Evolutionary conservation across 2,888 invertebrate genomes (phyloP), one percentile per base, ranked within the genome.

Genomic region (Chromoteleia sp.): DNA sequence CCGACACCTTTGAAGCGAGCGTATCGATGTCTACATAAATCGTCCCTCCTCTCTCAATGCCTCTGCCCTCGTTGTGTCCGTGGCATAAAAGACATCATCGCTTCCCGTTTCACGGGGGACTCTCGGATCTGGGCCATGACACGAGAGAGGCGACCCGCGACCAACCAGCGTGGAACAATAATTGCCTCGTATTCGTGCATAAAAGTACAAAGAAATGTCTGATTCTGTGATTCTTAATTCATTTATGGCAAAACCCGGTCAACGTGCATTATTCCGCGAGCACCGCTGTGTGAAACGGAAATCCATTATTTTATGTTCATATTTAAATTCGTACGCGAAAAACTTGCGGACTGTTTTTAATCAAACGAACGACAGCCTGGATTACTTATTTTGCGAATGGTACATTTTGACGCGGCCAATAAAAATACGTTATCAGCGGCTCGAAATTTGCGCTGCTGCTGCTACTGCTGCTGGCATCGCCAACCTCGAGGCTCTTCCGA

Each of bases 101-200:
- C 75, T 75, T 75, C 65, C 75, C 75, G 75, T 58, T 56, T 58
- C 36, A 63, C 30, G 58, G 65, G 68, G 61, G 54, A 67, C 67
- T 63, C 52, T 29, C 59, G 39, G 17, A 77, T 77, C 77, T 77
- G 48, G 77, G 77, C 52, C 77, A 70, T 70, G 63, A 56, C 70
- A 63, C 63, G 70, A 54, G 77, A 77, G 70, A 77, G 50, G 63
- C 45, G 63, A 63, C 56, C 56, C 70, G 68, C 68, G 63, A 63
- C 56, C 56, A 77, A 17, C 12, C 50, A 30, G 50, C 65, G 63
- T 39, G 50, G 1, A 65, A 58, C 65, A 58, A 73, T 78, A 58
- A 78, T 78, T 70, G 36, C 36, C 48, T 45, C 43, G 68, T 29
- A 43, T 56, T 63, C 67, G 48, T 77, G 77, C 63, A 70, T 70